Percentiles rank a stretch among this genome's conserved stretches.
Evolutionary conservation across 2,797 vertebrate species (phyloP).

Genomic region (Pseudochaenichthys georgianus): DNA sequence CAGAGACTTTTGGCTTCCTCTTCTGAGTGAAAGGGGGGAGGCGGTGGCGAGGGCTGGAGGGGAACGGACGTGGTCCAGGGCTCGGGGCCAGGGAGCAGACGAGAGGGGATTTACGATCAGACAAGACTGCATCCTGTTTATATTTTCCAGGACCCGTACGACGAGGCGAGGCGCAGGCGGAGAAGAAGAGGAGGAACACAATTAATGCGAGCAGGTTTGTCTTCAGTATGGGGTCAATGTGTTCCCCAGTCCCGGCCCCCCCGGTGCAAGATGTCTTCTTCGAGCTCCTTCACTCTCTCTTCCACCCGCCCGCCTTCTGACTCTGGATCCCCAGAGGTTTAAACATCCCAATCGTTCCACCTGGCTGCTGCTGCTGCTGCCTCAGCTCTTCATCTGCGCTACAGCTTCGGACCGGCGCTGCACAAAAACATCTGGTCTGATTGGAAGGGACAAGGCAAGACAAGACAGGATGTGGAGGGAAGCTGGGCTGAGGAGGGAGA

Average conservation of each 20-base stretch:
- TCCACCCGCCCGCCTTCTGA: slow-evolving; percentile 19
- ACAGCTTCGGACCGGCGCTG: slow-evolving; percentile 46
- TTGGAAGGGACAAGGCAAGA: slow-evolving; percentile 49
- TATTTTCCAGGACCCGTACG: slow-evolving; percentile 72
- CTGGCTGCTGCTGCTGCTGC: slow-evolving; percentile 51
- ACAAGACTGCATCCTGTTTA: slow-evolving; percentile 87
- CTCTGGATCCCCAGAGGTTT: slow-evolving; percentile 48
- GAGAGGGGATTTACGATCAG: slow-evolving; percentile 83
- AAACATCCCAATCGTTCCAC: slow-evolving; percentile 63
- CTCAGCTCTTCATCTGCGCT: slow-evolving; percentile 60
- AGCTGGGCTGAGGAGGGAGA: slow-evolving; percentile 49
- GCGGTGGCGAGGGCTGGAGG: slow-evolving; percentile 54
- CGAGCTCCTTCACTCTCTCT: slow-evolving; percentile 12
- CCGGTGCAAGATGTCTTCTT: slow-evolving; percentile 38
- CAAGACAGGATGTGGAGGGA: slow-evolving; percentile 71
- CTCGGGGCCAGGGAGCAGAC: slow-evolving; percentile 67
- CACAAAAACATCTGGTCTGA: slow-evolving; percentile 71
- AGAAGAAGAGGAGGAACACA: slow-evolving; percentile 37
- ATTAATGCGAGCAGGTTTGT: slow-evolving; percentile 51
- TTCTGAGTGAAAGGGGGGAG: slow-evolving; percentile 44
- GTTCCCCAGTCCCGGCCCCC: slow-evolving; percentile 51
- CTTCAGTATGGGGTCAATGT: slow-evolving; percentile 56
- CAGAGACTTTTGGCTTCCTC: slow-evolving; percentile 50
- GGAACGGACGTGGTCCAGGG: slow-evolving; percentile 70
- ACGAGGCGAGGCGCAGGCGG: slow-evolving; percentile 40